Conservation (phyloP, 2,888 invertebrate species). For the Drosophila bunnanda region DNA sequence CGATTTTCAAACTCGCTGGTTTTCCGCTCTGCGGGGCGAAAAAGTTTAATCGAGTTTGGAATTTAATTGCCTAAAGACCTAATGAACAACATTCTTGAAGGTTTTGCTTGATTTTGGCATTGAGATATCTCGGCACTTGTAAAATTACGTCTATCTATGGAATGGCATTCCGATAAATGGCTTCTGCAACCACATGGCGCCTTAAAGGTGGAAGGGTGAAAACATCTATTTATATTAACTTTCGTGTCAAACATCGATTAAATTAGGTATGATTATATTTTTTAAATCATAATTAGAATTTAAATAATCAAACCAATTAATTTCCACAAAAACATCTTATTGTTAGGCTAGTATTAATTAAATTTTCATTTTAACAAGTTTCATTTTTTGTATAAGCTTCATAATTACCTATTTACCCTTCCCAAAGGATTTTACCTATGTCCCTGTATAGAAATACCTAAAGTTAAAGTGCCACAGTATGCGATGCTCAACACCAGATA, state of each 20-base stretch:
- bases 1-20: constrained; percentile 1
- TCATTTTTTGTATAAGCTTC: no score
- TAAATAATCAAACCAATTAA: no score
- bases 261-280: no score
- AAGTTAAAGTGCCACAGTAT: constrained; percentile 21
- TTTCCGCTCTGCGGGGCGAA: constrained; percentile 3
- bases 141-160: constrained; percentile 1
- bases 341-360: no score
- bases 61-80: constrained; percentile 37
- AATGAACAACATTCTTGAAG: constrained; percentile 32
- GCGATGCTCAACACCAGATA: constrained; percentile 9
- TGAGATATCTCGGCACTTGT: constrained; percentile 6
- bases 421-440: not conserved
- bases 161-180: constrained; percentile 13
- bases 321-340: no score
- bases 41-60: constrained; percentile 38
- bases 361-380: no score
- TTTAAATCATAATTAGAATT: no score
- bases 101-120: constrained; percentile 17
- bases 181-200: constrained; percentile 6
- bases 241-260: no score
- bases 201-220: no score
- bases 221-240: no score
- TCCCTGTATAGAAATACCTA: constrained; percentile 1
- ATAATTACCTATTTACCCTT: not conserved